Conservation (phyloP, 2,888 invertebrate genomes). For the Allacma fusca region DNA sequence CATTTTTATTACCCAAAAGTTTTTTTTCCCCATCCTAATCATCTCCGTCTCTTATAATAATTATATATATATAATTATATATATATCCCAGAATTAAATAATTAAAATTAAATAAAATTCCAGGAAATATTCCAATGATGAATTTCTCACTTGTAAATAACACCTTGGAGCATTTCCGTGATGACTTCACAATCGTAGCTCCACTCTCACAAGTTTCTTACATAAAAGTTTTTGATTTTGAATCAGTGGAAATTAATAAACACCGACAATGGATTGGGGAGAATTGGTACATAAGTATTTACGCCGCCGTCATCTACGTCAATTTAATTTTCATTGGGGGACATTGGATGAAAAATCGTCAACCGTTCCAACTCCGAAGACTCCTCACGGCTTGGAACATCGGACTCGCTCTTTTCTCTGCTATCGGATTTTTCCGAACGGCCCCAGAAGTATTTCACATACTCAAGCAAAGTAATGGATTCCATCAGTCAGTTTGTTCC, state of each 20-base stretch:
- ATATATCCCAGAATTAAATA: not conserved
- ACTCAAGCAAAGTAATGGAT: conserved; percentile 80
- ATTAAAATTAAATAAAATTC: too few species aligned
- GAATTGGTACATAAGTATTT: conserved; percentile 94
- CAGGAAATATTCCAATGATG: too few species aligned
- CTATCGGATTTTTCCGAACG: conserved; percentile 90
- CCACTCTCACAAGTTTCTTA: conserved; percentile 33
- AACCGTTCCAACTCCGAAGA: conserved; percentile 86
- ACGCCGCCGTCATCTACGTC: conserved; percentile 89
- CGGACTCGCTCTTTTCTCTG: conserved; percentile 89
- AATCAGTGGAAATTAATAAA: conserved; percentile 33
- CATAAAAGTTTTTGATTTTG: conserved; percentile 36
- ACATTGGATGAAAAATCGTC: conserved; percentile 89
- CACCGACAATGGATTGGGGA: conserved; percentile 81
- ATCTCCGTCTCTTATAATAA: too few species aligned
- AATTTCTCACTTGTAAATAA: not conserved
- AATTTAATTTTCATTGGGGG: conserved; percentile 91
- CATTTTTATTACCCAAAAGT: too few species aligned
- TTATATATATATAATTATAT: too few species aligned
- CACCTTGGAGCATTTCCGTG: not conserved
- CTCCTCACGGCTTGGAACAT: conserved; percentile 92
- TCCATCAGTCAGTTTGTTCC: conserved; percentile 95
- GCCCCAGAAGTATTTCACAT: conserved; percentile 92
- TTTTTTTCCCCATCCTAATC: too few species aligned
- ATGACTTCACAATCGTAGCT: not conserved